Base-by-base conservation (phyloP, 2,888 invertebrate species). In the Agonopterix heracliana region DNA sequence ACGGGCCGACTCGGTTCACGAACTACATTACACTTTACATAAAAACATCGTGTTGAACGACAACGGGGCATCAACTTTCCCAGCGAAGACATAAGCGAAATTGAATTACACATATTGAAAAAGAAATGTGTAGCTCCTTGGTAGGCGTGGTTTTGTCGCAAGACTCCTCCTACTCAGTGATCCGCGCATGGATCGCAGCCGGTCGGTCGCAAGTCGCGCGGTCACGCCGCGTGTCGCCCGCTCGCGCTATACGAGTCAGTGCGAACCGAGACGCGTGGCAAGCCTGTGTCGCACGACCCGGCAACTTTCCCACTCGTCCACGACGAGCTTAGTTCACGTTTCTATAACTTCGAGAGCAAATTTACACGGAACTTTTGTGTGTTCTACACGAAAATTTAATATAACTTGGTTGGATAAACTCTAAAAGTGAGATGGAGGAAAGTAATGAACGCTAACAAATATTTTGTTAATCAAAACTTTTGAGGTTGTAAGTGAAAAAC, bases 61-160 rank as follows among this genome's bases (percentile, higher is more conserved):
- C 88, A 88, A 85, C 86, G 81, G 82, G 81, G 84, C 86, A 86
- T 87, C 87, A 87, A 87, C 84, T 88, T 87, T 84, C 85, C 86
- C 85, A 84, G 87, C 87, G 84, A 88, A 88, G 88, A 87, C 88
- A 87, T 87, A 88, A 87, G 86, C 86, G 85, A 87, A 88, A 88
- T 87, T 87, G 88, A 88, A 88, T 87, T 87, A 88, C 88, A 88
- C 86, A 86, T 88, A 88, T 88, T 87, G 88, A 88, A 88, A 88
- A 87, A 87, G 87, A 87, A 88, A 87, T 86, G 87, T 88, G 87
- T 81, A 86, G 86, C 85, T 84, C 71, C 88, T 88, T 84, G 76
- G 87, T 85, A 83, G 88, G 87, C 87, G 87, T 85, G 87, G 86
- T 81, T 83, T 79, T 63, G 66, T 59, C 50, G 45, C 56, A 79